Evolutionary conservation across 1,140 invertebrate species (phyloP), one percentile per base, ranked within the genome.

Genomic region (Brachionus sp.): DNA sequence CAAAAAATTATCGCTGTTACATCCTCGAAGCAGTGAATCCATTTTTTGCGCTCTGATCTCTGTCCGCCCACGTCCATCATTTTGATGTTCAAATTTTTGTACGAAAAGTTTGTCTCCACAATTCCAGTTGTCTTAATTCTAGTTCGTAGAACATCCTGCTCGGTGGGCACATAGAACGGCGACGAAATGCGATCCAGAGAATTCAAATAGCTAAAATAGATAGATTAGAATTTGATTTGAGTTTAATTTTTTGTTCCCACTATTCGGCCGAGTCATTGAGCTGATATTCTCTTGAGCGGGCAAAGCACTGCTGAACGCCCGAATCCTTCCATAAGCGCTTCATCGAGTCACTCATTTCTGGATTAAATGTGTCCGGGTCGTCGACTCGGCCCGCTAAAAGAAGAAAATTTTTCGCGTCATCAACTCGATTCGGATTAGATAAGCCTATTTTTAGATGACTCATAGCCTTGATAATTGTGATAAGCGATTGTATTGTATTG

Each of bases 1-100:
- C 98, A 96, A 91, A 98, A 98, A 87, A 98, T 98, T 89, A 99
- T 99, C 88, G 97, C 97, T 84, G 97, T 99, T 85, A 99, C 97
- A 91, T 98, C 97, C 90, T 99, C 98, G 91, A 99, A 99, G 91
- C 97, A 99, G 90, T 99, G 97, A 90, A 99, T 99, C 97, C 97
- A 99, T 90, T 99, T 99, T 88, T 97, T 93, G 84, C 97, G 92
- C 90, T 99, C 97, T 90, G 98, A 96, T 85, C 97, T 91, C 90
- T 99, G 97, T 37, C 97, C 97, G 85, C 97, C 97, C 84, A 99
- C 97, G 91, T 99, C 97, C 91, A 99, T 98, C 96, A 99, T 98
- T 97, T 99, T 97, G 92, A 99, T 99, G 92, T 98, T 98, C 89
- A 99, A 97, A 95, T 98, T 99, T 90, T 99, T 97, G 87, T 99